Conservation (phyloP, 2,888 invertebrate genomes). For the Blastobasis adustella region DNA sequence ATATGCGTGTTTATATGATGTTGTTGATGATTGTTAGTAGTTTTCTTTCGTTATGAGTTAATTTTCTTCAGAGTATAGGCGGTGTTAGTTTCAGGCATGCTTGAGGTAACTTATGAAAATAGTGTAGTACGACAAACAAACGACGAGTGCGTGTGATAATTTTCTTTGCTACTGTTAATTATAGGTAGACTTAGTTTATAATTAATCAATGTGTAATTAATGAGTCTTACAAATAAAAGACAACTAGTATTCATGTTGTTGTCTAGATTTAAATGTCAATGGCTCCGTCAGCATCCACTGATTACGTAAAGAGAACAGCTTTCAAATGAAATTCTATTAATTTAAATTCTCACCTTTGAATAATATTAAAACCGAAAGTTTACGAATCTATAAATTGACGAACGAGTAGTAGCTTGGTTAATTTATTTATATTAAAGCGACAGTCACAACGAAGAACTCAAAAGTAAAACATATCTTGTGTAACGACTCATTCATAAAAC, state of each 20-base stretch:
- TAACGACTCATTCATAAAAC: constrained; percentile 22
- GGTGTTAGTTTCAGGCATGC: constrained; percentile 1
- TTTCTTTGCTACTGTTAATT: too few species aligned
- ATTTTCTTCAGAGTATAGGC: constrained; percentile 15
- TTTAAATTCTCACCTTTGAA: neutral
- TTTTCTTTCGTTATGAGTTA: constrained; percentile 9
- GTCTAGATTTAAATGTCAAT: too few species aligned
- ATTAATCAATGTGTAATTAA: too few species aligned
- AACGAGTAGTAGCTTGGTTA: neutral
- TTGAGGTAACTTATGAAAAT: neutral
- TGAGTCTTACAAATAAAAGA: too few species aligned
- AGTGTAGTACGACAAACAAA: too few species aligned
- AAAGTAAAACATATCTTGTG: neutral
- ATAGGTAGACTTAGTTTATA: too few species aligned
- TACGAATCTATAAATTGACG: neutral
- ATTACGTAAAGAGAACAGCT: neutral
- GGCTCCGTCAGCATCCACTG: too few species aligned
- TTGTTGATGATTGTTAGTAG: neutral
- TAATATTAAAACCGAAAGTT: constrained; percentile 1
- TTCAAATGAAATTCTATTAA: neutral
- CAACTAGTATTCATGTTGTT: too few species aligned
- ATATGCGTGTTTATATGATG: neutral
- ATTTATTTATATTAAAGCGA: neutral
- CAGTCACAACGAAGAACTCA: neutral
- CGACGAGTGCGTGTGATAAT: too few species aligned